Conservation (phyloP, 2,797 vertebrate species). For the Squalus acanthias region DNA sequence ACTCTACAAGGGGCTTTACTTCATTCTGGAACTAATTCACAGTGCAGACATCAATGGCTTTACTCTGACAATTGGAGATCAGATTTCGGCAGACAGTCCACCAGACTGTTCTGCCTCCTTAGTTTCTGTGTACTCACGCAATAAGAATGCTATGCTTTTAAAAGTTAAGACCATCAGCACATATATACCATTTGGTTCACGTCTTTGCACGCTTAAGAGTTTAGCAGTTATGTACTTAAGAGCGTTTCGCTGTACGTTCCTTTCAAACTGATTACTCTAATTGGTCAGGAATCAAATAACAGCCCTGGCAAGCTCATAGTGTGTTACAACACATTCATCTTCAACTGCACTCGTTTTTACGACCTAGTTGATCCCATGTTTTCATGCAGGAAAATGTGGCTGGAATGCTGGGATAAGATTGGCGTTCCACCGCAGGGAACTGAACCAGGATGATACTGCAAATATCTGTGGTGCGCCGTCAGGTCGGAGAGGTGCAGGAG, state of each 20-base stretch:
- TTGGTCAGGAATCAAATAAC: not conserved
- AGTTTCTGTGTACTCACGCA: not conserved
- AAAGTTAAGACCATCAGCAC: not conserved
- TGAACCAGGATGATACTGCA: not conserved
- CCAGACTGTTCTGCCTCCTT: not conserved
- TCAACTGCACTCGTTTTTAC: not conserved
- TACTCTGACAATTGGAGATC: not conserved
- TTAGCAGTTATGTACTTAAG: not conserved
- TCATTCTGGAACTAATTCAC: conserved; percentile 13
- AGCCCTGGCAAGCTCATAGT: not conserved
- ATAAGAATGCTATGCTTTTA: not conserved
- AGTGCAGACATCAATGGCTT: not conserved
- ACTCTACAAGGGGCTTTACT: not conserved
- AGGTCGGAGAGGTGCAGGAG: not conserved
- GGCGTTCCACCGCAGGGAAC: not conserved
- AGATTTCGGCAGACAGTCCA: not conserved
- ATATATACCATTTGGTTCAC: not conserved
- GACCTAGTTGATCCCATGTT: not conserved
- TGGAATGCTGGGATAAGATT: not conserved
- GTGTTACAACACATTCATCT: not conserved
- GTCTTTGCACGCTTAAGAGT: not conserved
- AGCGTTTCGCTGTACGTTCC: not conserved
- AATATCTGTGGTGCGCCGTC: not conserved
- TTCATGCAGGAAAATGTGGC: not conserved
- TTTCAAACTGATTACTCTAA: not conserved